A percentile compares a stretch with the other conserved stretches of the same genome.
Conservation (phyloP, 2,888 invertebrate species). For the Drosophila demipolita region DNA sequence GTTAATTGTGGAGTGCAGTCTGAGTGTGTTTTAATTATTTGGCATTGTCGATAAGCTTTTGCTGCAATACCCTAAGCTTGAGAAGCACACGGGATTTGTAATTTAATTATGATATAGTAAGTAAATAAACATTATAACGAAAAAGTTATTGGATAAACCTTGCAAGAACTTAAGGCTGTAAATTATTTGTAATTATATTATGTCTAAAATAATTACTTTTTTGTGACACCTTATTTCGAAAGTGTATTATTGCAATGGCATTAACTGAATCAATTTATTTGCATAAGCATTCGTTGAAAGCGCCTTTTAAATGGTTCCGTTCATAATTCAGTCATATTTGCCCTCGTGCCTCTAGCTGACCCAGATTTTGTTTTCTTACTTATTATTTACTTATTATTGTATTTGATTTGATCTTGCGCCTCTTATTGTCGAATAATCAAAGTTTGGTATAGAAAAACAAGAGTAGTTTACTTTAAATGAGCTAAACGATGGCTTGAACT, state of each 20-base stretch:
- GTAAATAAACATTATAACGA: background rate
- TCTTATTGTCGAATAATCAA: slow-evolving; percentile 14
- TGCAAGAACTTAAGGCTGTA: background rate
- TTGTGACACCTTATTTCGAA: background rate
- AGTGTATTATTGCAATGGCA: slow-evolving; percentile 22
- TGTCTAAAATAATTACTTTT: background rate
- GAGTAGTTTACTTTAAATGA: slow-evolving; percentile 44
- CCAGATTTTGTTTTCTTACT: slow-evolving; percentile 48
- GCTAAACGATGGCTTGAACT: background rate
- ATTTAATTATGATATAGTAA: too few relatives aligned
- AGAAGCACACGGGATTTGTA: background rate
- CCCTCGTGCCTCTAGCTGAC: slow-evolving; percentile 40
- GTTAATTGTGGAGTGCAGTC: slow-evolving; percentile 33
- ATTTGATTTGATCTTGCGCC: slow-evolving; percentile 8
- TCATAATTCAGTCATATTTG: slow-evolving; percentile 14
- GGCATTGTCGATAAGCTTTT: slow-evolving; percentile 14
- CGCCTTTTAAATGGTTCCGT: slow-evolving; percentile 20
- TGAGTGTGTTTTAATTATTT: slow-evolving; percentile 37
- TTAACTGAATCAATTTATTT: slow-evolving; percentile 37
- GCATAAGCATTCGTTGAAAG: slow-evolving; percentile 22
- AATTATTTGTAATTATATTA: background rate
- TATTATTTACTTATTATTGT: slow-evolving; percentile 16
- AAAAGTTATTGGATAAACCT: background rate
- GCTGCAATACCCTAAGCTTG: slow-evolving; percentile 23
- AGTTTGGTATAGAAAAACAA: slow-evolving; percentile 49